These are phyloP conservation scores for Hycleus cichorii DNA, from an alignment of 1,140 invertebrate genomes.

Conservation along the genomic window DNA sequence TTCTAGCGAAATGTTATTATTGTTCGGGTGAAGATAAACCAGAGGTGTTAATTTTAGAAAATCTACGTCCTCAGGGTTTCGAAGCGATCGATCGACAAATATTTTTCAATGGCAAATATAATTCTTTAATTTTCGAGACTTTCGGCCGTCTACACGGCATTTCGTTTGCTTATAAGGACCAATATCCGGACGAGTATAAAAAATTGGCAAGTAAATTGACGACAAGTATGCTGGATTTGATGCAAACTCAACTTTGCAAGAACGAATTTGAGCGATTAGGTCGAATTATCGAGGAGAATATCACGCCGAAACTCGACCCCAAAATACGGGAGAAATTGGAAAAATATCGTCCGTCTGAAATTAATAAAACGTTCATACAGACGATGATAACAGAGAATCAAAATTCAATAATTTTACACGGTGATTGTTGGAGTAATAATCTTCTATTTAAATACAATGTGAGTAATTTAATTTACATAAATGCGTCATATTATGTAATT, in stretches of 20 bases:
- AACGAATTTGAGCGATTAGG: background rate
- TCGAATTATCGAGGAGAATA: too few relatives aligned
- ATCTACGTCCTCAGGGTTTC: background rate
- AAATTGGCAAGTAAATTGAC: background rate
- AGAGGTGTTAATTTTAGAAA: background rate
- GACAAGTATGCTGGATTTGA: background rate
- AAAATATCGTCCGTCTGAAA: background rate
- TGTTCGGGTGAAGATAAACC: background rate
- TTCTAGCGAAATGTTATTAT: constrained; percentile 29
- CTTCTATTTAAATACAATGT: too few relatives aligned
- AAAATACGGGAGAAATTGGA: background rate
- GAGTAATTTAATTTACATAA: too few relatives aligned
- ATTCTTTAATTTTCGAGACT: background rate
- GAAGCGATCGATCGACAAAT: background rate
- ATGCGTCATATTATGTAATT: too few relatives aligned
- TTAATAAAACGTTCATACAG: too few relatives aligned
- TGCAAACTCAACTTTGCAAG: background rate
- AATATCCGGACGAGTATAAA: background rate
- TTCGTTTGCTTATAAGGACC: constrained; percentile 1
- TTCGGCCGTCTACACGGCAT: background rate
- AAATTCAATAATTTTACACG: background rate
- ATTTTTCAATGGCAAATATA: background rate
- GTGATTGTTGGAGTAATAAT: constrained; percentile 9
- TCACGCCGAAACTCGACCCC: too few relatives aligned
- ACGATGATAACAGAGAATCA: too few relatives aligned